phyloP scores from a whole-genome alignment of 37 sponge, comb jelly and placozoan species.

The Axinella damicornis region DNA sequence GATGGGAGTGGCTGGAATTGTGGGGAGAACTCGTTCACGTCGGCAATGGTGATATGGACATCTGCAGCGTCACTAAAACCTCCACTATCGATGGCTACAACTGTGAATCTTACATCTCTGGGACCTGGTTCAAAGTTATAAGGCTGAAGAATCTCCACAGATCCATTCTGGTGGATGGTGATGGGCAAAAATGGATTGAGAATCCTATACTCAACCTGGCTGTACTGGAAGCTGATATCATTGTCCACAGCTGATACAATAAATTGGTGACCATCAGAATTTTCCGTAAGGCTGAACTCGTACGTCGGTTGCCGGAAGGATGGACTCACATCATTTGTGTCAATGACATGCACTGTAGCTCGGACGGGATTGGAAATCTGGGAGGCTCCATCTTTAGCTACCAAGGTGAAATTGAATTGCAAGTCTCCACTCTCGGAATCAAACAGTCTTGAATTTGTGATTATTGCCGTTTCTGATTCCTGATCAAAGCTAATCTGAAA shows the following conservation, averaged over 20 bases:
- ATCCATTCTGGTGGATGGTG: conserved; percentile 25
- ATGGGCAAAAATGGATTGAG: neutral
- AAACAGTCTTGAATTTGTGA: conserved; percentile 55
- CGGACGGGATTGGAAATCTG: conserved; percentile 29
- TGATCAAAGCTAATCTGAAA: conserved; percentile 33
- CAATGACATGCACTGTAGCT: conserved; percentile 39
- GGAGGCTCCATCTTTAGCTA: conserved; percentile 64
- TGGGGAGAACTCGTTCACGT: conserved; percentile 51
- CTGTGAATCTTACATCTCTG: conserved; percentile 8
- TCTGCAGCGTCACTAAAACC: conserved; percentile 26
- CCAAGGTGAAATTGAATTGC: conserved; percentile 24
- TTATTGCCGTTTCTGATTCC: conserved; percentile 16
- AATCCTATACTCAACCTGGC: conserved; percentile 28
- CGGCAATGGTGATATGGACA: conserved; percentile 33
- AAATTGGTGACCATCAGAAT: conserved; percentile 3
- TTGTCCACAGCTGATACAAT: conserved; percentile 38
- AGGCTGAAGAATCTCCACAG: conserved; percentile 17
- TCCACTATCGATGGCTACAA: conserved; percentile 54
- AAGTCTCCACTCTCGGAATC: conserved; percentile 47
- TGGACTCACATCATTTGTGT: conserved; percentile 59
- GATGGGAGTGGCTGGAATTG: conserved; percentile 12
- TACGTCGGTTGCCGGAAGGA: conserved; percentile 21
- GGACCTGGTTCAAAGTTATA: conserved; percentile 54
- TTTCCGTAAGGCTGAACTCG: conserved; percentile 32
- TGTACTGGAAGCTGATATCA: conserved; percentile 31